These are phyloP conservation scores for Lysandra coridon DNA, from an alignment of 2,888 invertebrate genomes.

Conservation along the genomic window DNA sequence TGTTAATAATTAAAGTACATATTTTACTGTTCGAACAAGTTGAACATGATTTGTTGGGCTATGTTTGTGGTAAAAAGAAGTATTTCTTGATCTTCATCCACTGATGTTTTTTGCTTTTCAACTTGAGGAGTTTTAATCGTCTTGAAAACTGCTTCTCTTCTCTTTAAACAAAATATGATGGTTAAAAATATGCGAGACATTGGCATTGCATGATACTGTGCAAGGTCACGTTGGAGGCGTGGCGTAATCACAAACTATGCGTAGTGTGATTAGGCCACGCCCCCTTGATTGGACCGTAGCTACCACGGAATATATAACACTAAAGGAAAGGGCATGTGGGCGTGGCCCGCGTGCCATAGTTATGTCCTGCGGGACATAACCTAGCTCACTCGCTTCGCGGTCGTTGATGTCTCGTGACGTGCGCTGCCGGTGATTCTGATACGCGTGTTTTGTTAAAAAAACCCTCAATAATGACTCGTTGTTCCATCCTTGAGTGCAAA, in stretches of 20 bases:
- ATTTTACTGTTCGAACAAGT: neutral
- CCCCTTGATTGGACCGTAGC: no score
- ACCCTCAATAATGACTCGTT: neutral
- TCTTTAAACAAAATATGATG: constrained; percentile 39
- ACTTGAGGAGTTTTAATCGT: constrained; percentile 55
- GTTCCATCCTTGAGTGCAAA: neutral
- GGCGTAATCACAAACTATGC: no score
- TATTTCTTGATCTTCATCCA: constrained; percentile 48
- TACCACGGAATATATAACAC: no score
- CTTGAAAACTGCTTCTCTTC: constrained; percentile 45
- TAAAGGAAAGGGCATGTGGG: no score
- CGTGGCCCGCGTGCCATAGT: neutral
- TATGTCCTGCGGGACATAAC: neutral
- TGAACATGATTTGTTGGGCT: constrained; percentile 41
- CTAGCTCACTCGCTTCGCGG: neutral
- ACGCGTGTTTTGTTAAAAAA: neutral
- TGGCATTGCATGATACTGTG: no score
- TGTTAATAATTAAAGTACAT: neutral
- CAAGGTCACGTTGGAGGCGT: no score
- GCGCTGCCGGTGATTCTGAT: neutral
- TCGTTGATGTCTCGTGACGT: neutral
- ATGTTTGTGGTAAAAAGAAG: constrained; percentile 42
- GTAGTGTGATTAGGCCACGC: no score
- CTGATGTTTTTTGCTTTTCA: constrained; percentile 54
- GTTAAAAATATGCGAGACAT: neutral